phyloP scores from a whole-genome alignment of 2,888 invertebrate genomes.

The Lycocerus yunnanus region DNA sequence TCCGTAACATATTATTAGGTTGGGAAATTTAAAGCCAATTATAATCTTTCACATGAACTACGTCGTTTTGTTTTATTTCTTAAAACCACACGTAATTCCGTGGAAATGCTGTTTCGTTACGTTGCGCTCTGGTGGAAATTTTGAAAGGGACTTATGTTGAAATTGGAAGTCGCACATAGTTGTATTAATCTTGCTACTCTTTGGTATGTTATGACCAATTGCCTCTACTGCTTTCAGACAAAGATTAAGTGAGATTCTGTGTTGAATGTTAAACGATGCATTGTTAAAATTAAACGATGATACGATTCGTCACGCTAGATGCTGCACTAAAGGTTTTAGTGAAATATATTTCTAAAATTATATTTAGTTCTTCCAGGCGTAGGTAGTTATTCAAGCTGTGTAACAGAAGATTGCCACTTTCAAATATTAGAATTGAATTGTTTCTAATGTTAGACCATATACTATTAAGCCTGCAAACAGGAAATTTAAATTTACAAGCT shows the following conservation, averaged over 20 bases:
- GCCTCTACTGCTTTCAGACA: neutral
- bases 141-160: neutral
- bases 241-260: neutral
- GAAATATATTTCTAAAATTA: neutral
- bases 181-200: neutral
- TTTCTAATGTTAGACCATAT: neutral
- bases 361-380: neutral
- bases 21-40: neutral
- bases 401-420: neutral
- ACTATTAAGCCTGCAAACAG: neutral
- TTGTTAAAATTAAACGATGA: neutral
- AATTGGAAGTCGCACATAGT: neutral
- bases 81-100: neutral
- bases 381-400: neutral
- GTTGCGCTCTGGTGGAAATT: neutral
- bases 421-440: neutral
- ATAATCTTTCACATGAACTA: neutral
- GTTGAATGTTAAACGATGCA: neutral
- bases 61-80: neutral
- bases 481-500: neutral
- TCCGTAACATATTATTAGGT: neutral
- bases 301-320: neutral
- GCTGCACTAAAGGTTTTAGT: neutral
- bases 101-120: neutral
- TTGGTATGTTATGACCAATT: neutral